Conservation (phyloP, 92 coral and sea anemone genomes). For the Diadumene lineata region DNA sequence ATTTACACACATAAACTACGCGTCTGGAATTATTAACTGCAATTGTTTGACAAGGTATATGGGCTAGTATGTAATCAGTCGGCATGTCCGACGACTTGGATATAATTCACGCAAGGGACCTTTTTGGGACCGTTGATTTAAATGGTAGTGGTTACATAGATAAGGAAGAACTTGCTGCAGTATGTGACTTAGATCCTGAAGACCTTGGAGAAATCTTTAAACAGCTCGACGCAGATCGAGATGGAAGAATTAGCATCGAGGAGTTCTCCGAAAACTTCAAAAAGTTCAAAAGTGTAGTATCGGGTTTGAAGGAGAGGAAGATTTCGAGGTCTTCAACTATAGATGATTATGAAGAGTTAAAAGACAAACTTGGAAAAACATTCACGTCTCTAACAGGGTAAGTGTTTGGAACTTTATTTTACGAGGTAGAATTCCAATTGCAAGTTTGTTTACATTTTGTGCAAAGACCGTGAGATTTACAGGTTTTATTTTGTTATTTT, state of each 20-base stretch:
- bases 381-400: conserved; percentile 71
- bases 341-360: conserved; percentile 72
- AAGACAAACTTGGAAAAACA: conserved; percentile 68
- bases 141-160: conserved; percentile 97
- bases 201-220: conserved; percentile 89
- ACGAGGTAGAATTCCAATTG: neutral
- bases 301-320: conserved; percentile 74
- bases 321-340: conserved; percentile 46
- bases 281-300: conserved; percentile 80
- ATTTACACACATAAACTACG: neutral
- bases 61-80: conserved; percentile 33
- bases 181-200: conserved; percentile 89
- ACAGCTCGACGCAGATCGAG: conserved; percentile 85
- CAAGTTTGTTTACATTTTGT: neutral
- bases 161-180: conserved; percentile 92
- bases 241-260: conserved; percentile 94
- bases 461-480: conserved; percentile 1
- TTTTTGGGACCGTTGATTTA: conserved; percentile 90
- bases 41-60: too few relatives aligned
- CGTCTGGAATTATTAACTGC: neutral
- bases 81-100: conserved; percentile 73
- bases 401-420: conserved; percentile 16
- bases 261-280: conserved; percentile 94
- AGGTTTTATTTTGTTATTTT: conserved; percentile 15
- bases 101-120: conserved; percentile 68